Evolutionary conservation across 2,888 invertebrate genomes (phyloP).

Genomic region (Syrphus vitripennis): DNA sequence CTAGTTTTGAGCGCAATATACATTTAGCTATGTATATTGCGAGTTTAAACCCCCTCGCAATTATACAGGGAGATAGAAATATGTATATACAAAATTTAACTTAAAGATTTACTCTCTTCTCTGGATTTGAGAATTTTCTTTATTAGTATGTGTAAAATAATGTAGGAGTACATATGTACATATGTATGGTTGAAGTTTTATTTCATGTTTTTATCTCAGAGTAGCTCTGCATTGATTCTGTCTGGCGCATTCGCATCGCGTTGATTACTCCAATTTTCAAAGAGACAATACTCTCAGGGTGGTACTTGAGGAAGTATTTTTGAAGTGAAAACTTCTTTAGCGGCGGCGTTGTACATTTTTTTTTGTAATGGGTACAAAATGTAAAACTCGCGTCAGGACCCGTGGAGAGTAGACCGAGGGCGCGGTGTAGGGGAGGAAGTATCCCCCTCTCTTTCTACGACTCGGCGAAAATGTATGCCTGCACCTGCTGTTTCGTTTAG

Average conservation of each 20-base stretch:
- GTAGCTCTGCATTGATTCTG: constrained; percentile 39
- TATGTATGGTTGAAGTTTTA: neutral
- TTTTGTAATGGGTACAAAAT: too few relatives aligned
- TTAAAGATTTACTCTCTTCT: constrained; percentile 27
- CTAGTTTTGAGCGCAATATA: constrained; percentile 45
- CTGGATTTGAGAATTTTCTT: neutral
- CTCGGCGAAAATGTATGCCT: too few relatives aligned
- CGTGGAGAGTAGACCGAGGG: too few relatives aligned
- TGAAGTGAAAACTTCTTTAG: neutral
- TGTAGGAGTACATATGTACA: constrained; percentile 26
- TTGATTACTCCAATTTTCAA: constrained; percentile 13
- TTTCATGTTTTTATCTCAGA: neutral
- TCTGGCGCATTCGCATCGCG: constrained; percentile 66
- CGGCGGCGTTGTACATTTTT: too few relatives aligned
- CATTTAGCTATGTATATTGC: neutral
- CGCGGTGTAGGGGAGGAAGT: too few relatives aligned
- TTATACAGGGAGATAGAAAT: neutral
- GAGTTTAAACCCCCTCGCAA: neutral
- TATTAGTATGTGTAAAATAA: neutral
- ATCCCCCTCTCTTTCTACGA: too few relatives aligned
- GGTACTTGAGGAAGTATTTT: neutral
- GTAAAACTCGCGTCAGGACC: too few relatives aligned
- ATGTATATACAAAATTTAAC: neutral
- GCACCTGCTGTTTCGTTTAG: too few relatives aligned
- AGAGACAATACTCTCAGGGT: constrained; percentile 34